phyloP scores from a whole-genome alignment of 1,140 invertebrate species.

The Cyphomyrmex costatus region DNA sequence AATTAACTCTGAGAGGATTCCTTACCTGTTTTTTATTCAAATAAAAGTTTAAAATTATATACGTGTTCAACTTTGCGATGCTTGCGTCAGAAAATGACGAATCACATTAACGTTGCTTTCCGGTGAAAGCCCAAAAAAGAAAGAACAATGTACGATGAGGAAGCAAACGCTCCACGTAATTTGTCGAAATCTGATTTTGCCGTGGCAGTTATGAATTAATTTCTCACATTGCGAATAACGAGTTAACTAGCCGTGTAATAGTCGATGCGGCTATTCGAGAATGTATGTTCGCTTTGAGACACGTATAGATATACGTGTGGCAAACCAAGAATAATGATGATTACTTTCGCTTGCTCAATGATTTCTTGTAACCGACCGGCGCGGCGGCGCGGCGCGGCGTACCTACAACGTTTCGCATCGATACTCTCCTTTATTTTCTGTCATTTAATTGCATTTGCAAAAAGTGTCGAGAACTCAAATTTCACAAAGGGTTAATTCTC shows the following conservation, averaged over 20 bases:
- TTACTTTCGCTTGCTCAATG: conserved; percentile 72
- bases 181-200: conserved; percentile 45
- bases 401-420: conserved; percentile 7
- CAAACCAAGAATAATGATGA: conserved; percentile 70
- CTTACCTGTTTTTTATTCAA: not conserved
- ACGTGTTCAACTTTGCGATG: not conserved
- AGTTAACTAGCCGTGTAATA: conserved; percentile 27
- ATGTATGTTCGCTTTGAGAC: conserved; percentile 33
- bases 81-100: not conserved
- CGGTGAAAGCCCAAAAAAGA: conserved; percentile 34
- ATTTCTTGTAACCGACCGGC: conserved; percentile 59
- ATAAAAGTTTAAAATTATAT: conserved; percentile 11
- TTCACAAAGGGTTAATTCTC: not conserved
- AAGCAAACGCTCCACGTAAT: conserved; percentile 5
- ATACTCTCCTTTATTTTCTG: conserved; percentile 7
- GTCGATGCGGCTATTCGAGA: conserved; percentile 13
- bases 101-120: conserved; percentile 13
- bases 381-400: too few species aligned
- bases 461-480: not conserved
- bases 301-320: conserved; percentile 12
- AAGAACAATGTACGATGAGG: not conserved
- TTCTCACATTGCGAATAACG: conserved; percentile 24
- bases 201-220: conserved; percentile 39
- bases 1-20: too few species aligned
- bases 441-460: not conserved